Conservation (phyloP, 2,113 vertebrate genomes). For the Orthonyx spaldingii region DNA sequence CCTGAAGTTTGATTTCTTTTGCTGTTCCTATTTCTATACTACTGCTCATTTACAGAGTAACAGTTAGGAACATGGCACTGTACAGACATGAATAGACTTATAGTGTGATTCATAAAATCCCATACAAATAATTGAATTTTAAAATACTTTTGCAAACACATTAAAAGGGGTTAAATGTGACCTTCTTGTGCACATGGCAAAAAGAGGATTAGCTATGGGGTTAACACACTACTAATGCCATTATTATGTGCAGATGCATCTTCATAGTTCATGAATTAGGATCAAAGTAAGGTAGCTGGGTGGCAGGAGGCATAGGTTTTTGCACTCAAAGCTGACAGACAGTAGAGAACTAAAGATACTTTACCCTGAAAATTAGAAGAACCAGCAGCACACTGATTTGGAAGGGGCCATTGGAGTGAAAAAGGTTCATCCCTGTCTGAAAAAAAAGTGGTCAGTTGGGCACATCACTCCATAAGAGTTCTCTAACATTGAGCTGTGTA, state of each 20-base stretch:
- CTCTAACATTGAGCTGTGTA: background rate
- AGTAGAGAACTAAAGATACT: background rate
- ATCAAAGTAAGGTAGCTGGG: background rate
- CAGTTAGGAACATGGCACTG: background rate
- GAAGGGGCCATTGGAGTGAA: background rate
- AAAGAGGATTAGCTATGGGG: background rate
- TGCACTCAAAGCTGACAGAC: background rate
- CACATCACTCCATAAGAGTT: rapidly evolving
- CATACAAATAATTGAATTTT: background rate
- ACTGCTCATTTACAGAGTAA: background rate
- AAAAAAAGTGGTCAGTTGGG: background rate
- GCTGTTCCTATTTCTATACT: background rate
- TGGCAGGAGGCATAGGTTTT: background rate
- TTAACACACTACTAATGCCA: background rate
- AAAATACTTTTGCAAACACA: background rate
- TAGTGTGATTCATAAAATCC: background rate
- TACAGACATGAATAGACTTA: background rate
- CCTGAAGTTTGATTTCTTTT: background rate
- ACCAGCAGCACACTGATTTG: background rate
- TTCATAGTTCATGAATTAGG: background rate
- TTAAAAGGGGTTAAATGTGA: background rate
- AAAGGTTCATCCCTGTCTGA: background rate
- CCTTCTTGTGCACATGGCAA: background rate
- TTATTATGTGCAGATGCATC: background rate
- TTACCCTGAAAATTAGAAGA: background rate